These are phyloP conservation scores for Polydrusus cervinus DNA, from an alignment of 2,888 invertebrate genomes.

Conservation along the genomic window DNA sequence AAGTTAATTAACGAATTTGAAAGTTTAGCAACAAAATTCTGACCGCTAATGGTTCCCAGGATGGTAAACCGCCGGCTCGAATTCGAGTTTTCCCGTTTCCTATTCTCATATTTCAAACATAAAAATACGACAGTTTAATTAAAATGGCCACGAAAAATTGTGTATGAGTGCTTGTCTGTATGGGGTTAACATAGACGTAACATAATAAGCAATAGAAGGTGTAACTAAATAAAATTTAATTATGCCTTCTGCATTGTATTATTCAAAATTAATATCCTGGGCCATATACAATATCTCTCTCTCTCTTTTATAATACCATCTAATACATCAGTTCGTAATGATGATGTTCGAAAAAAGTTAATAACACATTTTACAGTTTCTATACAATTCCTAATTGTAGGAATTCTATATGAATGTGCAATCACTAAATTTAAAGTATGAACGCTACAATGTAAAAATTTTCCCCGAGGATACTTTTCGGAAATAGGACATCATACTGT, in stretches of 20 bases:
- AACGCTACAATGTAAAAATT: neutral
- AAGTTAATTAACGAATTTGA: constrained; percentile 52
- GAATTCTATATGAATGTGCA: neutral
- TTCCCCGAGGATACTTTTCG: neutral
- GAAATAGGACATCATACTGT: neutral
- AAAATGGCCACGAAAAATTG: constrained; percentile 51
- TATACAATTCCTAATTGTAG: neutral
- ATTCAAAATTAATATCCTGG: too few relatives aligned
- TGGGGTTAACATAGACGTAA: constrained; percentile 31
- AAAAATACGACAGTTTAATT: constrained; percentile 52
- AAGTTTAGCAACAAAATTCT: constrained; percentile 46
- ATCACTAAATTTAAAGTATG: constrained; percentile 15
- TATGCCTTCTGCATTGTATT: too few relatives aligned
- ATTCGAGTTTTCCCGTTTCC: constrained; percentile 48
- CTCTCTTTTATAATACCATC: neutral
- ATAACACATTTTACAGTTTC: neutral
- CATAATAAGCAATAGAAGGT: neutral
- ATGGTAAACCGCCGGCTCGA: constrained; percentile 46
- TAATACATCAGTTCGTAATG: neutral
- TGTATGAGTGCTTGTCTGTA: constrained; percentile 38
- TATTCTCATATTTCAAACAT: constrained; percentile 53
- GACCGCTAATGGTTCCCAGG: constrained; percentile 52
- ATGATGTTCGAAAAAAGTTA: neutral
- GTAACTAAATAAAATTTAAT: neutral
- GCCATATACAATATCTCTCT: too few relatives aligned